A percentile compares a stretch with the other conserved stretches of the same genome.
These are phyloP conservation scores for Numenius arquata DNA, from an alignment of 2,113 vertebrate genomes.

Conservation along the genomic window DNA sequence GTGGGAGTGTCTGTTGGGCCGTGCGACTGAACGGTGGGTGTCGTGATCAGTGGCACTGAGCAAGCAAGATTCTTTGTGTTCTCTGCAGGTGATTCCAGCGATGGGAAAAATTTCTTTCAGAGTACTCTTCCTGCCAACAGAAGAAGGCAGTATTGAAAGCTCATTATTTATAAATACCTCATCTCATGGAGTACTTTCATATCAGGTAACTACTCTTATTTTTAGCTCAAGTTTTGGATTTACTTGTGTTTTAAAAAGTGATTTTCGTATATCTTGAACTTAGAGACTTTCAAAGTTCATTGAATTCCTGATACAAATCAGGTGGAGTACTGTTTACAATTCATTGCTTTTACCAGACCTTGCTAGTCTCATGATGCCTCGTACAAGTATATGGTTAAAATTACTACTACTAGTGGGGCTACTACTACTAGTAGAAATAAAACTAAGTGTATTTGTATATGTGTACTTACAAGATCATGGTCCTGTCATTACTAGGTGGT, in stretches of 20 bases:
- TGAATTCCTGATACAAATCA: background rate
- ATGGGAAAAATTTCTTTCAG: slow-evolving; percentile 92
- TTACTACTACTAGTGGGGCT: background rate
- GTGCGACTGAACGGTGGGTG: background rate
- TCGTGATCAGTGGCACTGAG: background rate
- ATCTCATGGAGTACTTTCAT: slow-evolving; percentile 88
- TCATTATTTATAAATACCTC: slow-evolving; percentile 99
- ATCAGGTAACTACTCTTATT: slow-evolving; percentile 77
- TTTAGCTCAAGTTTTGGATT: background rate
- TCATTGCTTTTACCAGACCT: background rate
- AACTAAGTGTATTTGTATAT: background rate
- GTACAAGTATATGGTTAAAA: background rate
- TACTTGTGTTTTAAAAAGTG: background rate
- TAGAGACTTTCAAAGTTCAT: background rate
- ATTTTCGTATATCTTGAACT: background rate
- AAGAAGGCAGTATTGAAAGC: slow-evolving; percentile 93
- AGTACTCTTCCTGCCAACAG: slow-evolving; percentile 92
- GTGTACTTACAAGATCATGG: background rate
- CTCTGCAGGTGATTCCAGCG: slow-evolving; percentile 88
- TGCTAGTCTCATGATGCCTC: background rate
- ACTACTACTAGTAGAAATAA: background rate
- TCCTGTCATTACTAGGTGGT: background rate
- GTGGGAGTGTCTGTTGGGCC: background rate
- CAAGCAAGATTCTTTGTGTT: slow-evolving; percentile 20
- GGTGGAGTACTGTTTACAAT: background rate